Percentiles rank a stretch among this genome's conserved stretches.
Conservation (phyloP, 1,140 invertebrate genomes). For the Eulimnadia texana region DNA sequence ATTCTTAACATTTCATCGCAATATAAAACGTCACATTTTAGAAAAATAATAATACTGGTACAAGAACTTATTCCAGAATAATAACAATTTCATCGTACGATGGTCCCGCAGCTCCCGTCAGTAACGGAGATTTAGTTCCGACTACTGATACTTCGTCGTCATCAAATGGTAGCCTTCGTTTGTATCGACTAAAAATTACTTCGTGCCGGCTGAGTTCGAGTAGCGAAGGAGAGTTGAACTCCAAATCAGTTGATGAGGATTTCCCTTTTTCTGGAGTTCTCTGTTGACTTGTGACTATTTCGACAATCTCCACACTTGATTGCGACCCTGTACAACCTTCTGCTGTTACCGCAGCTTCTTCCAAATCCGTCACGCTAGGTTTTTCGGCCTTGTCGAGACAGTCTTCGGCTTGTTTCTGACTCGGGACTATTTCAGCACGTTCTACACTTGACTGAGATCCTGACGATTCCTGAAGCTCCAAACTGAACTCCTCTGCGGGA, state of each 20-base stretch:
- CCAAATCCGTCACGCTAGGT: no score
- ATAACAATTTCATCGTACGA: neutral
- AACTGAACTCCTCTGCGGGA: no score
- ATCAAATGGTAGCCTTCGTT: neutral
- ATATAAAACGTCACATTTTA: neutral
- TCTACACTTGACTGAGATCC: no score
- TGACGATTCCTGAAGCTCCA: no score
- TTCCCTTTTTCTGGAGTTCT: neutral
- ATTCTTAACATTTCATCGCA: neutral
- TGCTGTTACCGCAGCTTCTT: neutral
- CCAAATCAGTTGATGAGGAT: neutral
- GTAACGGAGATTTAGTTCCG: neutral
- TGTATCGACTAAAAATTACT: neutral
- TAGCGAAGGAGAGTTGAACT: neutral
- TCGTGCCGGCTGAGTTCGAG: neutral
- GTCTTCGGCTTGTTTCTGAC: neutral
- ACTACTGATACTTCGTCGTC: neutral
- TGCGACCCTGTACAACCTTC: neutral
- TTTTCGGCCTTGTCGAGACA: neutral
- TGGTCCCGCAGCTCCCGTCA: neutral
- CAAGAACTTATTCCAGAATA: neutral
- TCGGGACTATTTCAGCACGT: no score
- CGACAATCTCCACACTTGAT: neutral
- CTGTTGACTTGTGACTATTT: neutral
- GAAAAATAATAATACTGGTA: no score